These are phyloP conservation scores for Cyclophora albipunctata DNA, from an alignment of 2,888 invertebrate genomes.

Conservation along the genomic window DNA sequence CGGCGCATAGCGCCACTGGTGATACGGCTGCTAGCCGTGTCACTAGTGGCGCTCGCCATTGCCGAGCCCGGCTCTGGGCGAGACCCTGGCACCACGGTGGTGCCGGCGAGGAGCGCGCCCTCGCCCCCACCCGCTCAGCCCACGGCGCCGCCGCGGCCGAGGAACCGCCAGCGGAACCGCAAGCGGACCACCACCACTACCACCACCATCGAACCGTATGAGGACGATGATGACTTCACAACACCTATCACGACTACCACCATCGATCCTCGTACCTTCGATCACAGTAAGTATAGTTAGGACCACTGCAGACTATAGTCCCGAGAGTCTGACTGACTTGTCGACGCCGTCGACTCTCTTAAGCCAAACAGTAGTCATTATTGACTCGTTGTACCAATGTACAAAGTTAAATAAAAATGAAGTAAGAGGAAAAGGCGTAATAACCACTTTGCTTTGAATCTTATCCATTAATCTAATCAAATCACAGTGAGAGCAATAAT, in stretches of 20 bases:
- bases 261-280: constrained; percentile 51
- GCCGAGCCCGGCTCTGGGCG: constrained; percentile 44
- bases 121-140: constrained; percentile 14
- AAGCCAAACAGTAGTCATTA: not conserved
- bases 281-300: constrained; percentile 52
- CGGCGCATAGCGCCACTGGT: constrained; percentile 63
- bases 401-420: too few relatives aligned
- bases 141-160: constrained; percentile 23
- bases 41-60: constrained; percentile 65
- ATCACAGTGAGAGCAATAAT: too few relatives aligned
- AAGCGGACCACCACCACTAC: constrained; percentile 51
- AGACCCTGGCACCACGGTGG: constrained; percentile 14
- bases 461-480: too few relatives aligned
- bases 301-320: too few relatives aligned
- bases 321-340: too few relatives aligned
- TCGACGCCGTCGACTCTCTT: too few relatives aligned
- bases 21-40: constrained; percentile 53
- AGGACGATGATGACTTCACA: constrained; percentile 40
- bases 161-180: constrained; percentile 42
- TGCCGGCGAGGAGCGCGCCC: constrained; percentile 15
- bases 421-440: too few relatives aligned
- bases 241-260: constrained; percentile 50
- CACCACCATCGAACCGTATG: constrained; percentile 41
- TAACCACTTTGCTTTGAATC: too few relatives aligned
- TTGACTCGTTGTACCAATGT: too few relatives aligned